phyloP scores from a whole-genome alignment of 2,888 invertebrate species.

The Lordiphosa andalusiaca region DNA sequence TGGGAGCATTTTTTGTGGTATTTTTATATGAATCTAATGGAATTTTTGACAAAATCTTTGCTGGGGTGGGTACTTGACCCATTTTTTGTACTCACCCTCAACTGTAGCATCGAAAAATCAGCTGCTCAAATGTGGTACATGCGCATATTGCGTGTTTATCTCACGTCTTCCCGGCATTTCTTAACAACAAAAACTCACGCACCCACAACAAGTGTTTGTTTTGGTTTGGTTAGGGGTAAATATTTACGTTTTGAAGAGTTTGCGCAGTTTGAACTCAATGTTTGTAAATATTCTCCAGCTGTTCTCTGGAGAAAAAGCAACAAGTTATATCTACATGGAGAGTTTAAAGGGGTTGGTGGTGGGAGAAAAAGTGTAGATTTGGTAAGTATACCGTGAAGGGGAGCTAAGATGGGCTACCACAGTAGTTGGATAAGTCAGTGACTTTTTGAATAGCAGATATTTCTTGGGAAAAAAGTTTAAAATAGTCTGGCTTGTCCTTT shows the following conservation, averaged over 20 bases:
- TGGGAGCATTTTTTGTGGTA: background rate
- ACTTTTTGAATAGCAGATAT: too few relatives aligned
- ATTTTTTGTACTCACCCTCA: constrained; percentile 45
- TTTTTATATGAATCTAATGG: background rate
- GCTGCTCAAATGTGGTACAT: constrained; percentile 57
- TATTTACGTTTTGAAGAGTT: constrained; percentile 56
- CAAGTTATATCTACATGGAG: constrained; percentile 40
- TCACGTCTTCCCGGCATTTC: constrained; percentile 33
- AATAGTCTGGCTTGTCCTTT: too few relatives aligned
- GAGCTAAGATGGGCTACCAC: too few relatives aligned
- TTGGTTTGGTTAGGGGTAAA: constrained; percentile 51
- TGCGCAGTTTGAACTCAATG: constrained; percentile 51
- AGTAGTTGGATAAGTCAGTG: too few relatives aligned
- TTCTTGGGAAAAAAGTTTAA: too few relatives aligned
- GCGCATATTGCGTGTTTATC: constrained; percentile 57
- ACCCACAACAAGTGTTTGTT: constrained; percentile 68
- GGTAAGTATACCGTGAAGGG: constrained; percentile 19
- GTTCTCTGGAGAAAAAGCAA: constrained; percentile 29
- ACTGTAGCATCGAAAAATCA: constrained; percentile 29
- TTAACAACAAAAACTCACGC: constrained; percentile 2
- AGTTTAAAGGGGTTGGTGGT: constrained; percentile 8
- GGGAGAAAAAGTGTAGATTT: background rate
- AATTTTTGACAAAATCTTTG: constrained; percentile 16
- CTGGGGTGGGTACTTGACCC: constrained; percentile 50
- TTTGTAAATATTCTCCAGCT: constrained; percentile 55